These are phyloP conservation scores for Drosophila insularis DNA, from an alignment of 1,140 invertebrate genomes.

Conservation along the genomic window DNA sequence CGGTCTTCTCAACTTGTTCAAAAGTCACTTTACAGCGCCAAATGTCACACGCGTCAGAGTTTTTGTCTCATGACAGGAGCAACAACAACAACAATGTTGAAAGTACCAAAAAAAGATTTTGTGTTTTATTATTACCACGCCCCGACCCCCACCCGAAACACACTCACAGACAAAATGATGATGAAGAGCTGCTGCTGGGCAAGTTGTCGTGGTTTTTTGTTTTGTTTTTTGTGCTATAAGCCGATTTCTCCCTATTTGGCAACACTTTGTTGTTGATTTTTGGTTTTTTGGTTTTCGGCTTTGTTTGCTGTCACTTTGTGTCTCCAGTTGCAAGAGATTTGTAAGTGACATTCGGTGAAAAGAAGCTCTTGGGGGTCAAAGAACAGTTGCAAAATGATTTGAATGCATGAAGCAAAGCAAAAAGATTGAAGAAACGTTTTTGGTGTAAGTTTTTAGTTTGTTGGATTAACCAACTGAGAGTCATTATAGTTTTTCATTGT, in stretches of 20 bases:
- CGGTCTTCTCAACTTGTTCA: constrained; percentile 33
- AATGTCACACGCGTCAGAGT: constrained; percentile 71
- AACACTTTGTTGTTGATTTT: constrained; percentile 1
- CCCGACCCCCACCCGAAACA: constrained; percentile 52
- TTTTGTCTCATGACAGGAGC: constrained; percentile 50
- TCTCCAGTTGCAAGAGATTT: background rate
- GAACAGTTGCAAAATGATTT: background rate
- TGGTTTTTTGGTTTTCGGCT: constrained; percentile 16
- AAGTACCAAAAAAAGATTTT: constrained; percentile 28
- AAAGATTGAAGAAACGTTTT: too few species aligned
- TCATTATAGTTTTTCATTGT: too few species aligned
- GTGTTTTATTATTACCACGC: constrained; percentile 65
- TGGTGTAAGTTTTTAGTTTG: too few species aligned
- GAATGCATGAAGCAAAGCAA: too few species aligned
- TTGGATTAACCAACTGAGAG: too few species aligned
- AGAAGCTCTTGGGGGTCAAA: background rate
- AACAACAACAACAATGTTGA: constrained; percentile 28
- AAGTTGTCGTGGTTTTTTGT: constrained; percentile 23
- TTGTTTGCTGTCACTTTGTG: background rate
- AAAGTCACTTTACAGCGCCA: constrained; percentile 63
- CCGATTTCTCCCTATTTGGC: constrained; percentile 22
- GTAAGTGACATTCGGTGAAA: constrained; percentile 3
- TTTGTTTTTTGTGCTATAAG: constrained; percentile 19
- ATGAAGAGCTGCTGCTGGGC: constrained; percentile 29
- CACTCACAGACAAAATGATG: constrained; percentile 39